Conservation (phyloP, 2,797 vertebrate genomes). For the Phalanger gymnotis region DNA sequence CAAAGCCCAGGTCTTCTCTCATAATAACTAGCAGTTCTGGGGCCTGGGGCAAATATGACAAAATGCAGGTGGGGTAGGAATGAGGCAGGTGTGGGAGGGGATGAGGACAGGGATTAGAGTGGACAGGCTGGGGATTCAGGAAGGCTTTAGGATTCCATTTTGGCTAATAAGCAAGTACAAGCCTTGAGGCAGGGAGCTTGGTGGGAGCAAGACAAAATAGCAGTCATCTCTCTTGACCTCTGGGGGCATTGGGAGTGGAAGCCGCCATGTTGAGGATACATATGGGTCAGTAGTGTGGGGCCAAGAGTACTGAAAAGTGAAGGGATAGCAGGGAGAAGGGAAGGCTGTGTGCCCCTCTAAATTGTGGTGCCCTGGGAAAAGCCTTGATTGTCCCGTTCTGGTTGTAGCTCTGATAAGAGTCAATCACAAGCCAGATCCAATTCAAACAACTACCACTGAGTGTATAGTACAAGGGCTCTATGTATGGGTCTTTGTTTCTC, state of each 20-base stretch:
- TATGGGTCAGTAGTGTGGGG: neutral
- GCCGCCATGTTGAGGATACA: neutral
- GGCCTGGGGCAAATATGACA: neutral
- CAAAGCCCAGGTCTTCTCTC: neutral
- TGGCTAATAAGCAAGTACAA: neutral
- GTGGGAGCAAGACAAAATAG: neutral
- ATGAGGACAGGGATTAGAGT: neutral
- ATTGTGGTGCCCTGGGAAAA: neutral
- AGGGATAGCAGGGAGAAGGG: neutral
- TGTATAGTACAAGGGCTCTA: neutral
- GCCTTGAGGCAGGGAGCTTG: neutral
- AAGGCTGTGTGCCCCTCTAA: neutral
- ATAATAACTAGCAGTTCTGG: neutral
- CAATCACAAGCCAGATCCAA: slow-evolving; percentile 1
- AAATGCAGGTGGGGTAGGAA: neutral
- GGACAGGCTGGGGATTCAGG: neutral
- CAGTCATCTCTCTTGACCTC: neutral
- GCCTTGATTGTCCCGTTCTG: slow-evolving; percentile 7
- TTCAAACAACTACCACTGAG: slow-evolving; percentile 13
- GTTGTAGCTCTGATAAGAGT: neutral
- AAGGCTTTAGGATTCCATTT: neutral
- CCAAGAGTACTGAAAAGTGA: neutral
- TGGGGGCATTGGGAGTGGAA: neutral
- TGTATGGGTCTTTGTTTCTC: neutral
- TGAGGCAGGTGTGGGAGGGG: neutral